Percentiles rank a stretch among this genome's conserved stretches.
Conservation (phyloP, 2,797 vertebrate species). For the Alfaro cultratus region DNA sequence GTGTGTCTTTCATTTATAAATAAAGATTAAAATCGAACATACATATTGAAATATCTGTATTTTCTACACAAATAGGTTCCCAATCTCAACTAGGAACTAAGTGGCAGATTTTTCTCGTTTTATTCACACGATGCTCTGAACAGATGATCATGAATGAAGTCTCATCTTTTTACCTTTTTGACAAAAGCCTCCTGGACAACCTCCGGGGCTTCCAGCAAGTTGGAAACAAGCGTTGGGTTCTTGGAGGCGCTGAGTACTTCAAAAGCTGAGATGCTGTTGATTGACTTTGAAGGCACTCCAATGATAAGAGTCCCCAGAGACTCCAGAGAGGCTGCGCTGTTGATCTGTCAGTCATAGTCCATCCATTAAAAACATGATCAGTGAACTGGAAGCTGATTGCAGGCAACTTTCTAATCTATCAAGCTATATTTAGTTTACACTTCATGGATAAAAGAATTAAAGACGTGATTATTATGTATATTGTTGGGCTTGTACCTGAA, state of each 20-base stretch:
- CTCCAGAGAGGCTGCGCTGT: constrained; percentile 43
- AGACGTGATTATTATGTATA: neutral
- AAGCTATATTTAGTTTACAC: neutral
- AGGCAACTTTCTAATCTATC: neutral
- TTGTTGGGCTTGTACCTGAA: constrained; percentile 38
- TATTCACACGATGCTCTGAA: neutral
- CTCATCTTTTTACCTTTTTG: constrained; percentile 55
- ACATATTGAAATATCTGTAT: neutral
- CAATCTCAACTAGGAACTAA: neutral
- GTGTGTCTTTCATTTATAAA: neutral
- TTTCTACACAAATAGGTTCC: neutral
- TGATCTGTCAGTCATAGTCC: constrained; percentile 58
- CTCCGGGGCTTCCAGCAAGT: constrained; percentile 57
- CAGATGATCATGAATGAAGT: neutral
- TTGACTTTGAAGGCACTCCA: constrained; percentile 58
- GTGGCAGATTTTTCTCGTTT: neutral
- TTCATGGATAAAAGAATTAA: neutral
- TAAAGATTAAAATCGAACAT: neutral
- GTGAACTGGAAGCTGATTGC: neutral
- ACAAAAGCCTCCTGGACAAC: constrained; percentile 61
- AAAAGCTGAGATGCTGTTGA: constrained; percentile 44
- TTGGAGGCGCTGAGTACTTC: constrained; percentile 44
- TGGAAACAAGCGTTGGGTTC: constrained; percentile 60
- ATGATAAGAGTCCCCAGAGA: constrained; percentile 68
- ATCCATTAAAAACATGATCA: constrained; percentile 14